Base-by-base conservation (phyloP, 2,888 invertebrate genomes). In the Chrysodeixis includens region DNA sequence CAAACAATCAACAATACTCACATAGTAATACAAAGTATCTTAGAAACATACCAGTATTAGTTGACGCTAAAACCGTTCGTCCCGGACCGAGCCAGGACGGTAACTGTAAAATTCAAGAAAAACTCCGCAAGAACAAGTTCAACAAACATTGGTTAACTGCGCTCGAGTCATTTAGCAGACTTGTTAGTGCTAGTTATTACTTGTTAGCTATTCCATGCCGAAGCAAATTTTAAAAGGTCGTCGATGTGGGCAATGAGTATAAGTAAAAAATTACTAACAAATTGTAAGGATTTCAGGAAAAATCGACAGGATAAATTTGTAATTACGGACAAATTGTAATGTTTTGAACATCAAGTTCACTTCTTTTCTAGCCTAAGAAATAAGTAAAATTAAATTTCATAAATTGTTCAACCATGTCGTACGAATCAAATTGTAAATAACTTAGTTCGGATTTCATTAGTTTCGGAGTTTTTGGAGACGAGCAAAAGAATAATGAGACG, bases 171-270 rank as follows among this genome's bases (percentile, higher is more conserved):
- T 88, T 88, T 81, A 74, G 76, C 79, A 67, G 80, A 81, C 86
- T 90, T 86, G 84, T 89, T 88, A 87, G 71, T 68, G 73, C 71
- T 77, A 79, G 85, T 86, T 88, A 72, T 54, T 74, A 74, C 66
- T 79, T 76, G 73, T 80, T 83, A 62, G 58, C 57, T 68, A 56
- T 40, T 14, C 40, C 40, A 35, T n/a, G 71, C 73, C 4, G 10
- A 54, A 54, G 52, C 10, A 35, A 32, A 30, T 44, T 55, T 35
- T 18, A 16, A 40, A 49, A n/a, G 32, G 30, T 57, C 18, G 30
- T 9, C 4, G 9, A 18, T 46, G 18, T 18, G 18, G 8, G 46
- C 9, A 4, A 16, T 8, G n/a, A 44, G 4, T 44, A n/a, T 44
- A 8, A 6, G 0, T 16, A 44, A n/a, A n/a, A n/a, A n/a, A n/a